Evolutionary conservation across 37 sponge, comb jelly and placozoan genomes (phyloP).

Genomic region (Axinella damicornis): DNA sequence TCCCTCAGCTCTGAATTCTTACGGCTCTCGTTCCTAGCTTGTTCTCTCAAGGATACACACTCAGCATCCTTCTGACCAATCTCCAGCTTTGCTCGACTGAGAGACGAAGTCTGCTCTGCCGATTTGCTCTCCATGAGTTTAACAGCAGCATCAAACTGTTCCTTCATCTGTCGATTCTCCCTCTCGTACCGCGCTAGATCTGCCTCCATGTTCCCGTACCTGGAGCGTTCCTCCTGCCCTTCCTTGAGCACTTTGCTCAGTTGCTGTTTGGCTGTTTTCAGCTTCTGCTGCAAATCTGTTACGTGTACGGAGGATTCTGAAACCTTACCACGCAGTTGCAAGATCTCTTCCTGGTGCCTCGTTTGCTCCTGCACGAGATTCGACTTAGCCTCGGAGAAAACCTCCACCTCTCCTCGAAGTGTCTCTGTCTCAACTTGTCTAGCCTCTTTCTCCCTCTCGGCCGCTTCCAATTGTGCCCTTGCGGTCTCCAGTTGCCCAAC

Average conservation of each 20-base stretch:
- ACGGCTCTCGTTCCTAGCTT: conserved; percentile 8
- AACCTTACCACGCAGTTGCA: conserved; percentile 4
- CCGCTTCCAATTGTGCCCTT: neutral
- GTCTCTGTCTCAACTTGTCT: conserved; percentile 35
- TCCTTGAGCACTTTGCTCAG: conserved; percentile 4
- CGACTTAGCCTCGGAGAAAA: conserved; percentile 6
- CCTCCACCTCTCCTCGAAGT: conserved; percentile 44
- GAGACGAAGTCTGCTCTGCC: conserved; percentile 14
- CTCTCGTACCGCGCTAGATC: conserved; percentile 32
- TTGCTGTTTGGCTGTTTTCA: conserved; percentile 17
- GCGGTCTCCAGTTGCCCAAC: neutral
- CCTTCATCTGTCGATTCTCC: conserved; percentile 64
- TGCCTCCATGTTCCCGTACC: conserved; percentile 16
- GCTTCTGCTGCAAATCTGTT: conserved; percentile 21
- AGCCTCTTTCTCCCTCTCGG: conserved; percentile 10
- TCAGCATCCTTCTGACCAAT: conserved; percentile 6
- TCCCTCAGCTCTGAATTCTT: conserved; percentile 35
- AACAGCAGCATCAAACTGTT: conserved; percentile 70
- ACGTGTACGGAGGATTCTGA: neutral
- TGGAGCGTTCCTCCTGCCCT: neutral
- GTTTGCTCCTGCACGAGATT: conserved; percentile 6
- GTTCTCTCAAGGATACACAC: conserved; percentile 36
- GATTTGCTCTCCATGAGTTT: conserved; percentile 43
- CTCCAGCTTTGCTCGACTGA: neutral
- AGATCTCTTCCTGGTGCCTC: conserved; percentile 13